phyloP scores from a whole-genome alignment of 92 coral and sea anemone genomes.

The Pocillopora grandis region DNA sequence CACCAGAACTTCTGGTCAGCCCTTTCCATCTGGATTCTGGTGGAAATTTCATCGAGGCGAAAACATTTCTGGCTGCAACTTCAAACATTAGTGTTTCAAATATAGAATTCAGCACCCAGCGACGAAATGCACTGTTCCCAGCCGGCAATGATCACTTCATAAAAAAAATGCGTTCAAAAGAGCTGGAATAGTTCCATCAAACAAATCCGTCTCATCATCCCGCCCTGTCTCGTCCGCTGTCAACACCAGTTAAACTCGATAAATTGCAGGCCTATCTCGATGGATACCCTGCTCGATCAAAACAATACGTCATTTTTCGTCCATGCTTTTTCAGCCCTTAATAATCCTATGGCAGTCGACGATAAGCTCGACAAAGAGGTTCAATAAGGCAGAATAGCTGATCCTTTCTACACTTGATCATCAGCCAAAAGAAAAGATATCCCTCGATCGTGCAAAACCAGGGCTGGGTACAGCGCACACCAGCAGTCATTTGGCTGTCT shows the following conservation, averaged over 20 bases:
- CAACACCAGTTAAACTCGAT: slow-evolving; percentile 8
- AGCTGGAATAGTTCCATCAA: not conserved
- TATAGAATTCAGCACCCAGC: not conserved
- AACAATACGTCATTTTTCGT: not conserved
- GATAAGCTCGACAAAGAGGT: not conserved
- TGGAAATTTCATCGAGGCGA: not conserved
- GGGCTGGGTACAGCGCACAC: too few relatives aligned
- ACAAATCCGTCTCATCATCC: not conserved
- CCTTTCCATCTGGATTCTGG: not conserved
- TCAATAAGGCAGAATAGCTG: not conserved
- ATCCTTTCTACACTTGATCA: not conserved
- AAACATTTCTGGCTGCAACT: not conserved
- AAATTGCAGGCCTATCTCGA: not conserved
- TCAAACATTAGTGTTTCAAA: not conserved
- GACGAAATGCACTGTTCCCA: not conserved
- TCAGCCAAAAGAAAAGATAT: not conserved
- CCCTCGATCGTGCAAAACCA: too few relatives aligned
- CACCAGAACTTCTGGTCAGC: not conserved
- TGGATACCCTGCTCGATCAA: not conserved
- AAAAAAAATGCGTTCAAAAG: not conserved
- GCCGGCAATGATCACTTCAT: not conserved
- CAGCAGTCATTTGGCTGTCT: too few relatives aligned
- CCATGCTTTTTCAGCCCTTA: not conserved
- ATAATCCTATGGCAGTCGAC: not conserved
- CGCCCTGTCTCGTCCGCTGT: not conserved